Base-by-base conservation (phyloP, 1,140 invertebrate species). In the Atta texana region DNA sequence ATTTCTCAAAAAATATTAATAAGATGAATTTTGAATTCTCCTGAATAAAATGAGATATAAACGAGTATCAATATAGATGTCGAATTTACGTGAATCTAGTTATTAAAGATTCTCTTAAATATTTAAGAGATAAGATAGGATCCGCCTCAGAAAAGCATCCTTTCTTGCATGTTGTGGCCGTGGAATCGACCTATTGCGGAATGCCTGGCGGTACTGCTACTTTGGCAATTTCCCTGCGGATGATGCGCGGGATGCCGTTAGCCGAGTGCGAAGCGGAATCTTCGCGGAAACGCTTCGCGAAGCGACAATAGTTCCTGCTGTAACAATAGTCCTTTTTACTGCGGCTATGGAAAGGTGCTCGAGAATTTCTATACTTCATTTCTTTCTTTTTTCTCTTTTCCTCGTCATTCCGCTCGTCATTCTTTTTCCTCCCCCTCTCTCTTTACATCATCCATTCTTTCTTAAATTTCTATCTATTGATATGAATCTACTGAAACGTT, bases 291-390 rank as follows among this genome's bases (percentile, higher is more conserved):
- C 76, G 87, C 85, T 85, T 63, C 75, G 59, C 85, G 71, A 87
- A 91, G 89, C 85, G 90, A 91, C 90, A 89, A 80, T 87, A 82
- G 85, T 89, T 89, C 81, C 85, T 86, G 31, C 63, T 63, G 68
- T 7, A 91, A 91, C 90, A 91, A 91, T 91, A 78, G 82, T 72
- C 81, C 90, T 91, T 91, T 91, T 91, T 89, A 89, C 68, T 63
- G 49, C 69, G 51, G 31, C 24, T 34, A 39, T 66, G 24, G 53
- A 87, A 80, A 72, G 53, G 34, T 28, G 63, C 69, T 21, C 68
- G 53, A 21, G n/a, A 51, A 71, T 88, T 89, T 72, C 89, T 59
- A 80, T 28, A 63, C 64, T 55, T 55, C 28, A 21, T 39, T 24
- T 81, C 53, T 24, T 14, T 34, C 55, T 31, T n/a, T 75, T n/a